Evolutionary conservation across 2,888 invertebrate genomes (phyloP).

Genomic region (Myathropa florea): DNA sequence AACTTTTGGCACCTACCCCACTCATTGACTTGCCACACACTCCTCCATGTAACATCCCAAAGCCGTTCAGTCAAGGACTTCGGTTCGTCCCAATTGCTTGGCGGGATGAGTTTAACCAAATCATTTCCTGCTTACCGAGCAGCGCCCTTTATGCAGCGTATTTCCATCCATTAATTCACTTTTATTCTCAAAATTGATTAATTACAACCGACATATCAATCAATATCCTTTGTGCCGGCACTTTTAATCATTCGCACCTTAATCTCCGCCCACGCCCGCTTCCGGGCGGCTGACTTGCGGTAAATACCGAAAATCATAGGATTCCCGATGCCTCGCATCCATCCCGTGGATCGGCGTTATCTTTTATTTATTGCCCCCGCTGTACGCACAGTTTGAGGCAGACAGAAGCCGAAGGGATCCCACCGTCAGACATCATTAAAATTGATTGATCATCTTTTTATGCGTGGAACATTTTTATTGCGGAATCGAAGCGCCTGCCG

Average conservation of each 20-base stretch:
- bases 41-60: not conserved
- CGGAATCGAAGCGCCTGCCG: not conserved
- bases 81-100: not conserved
- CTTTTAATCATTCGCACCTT: conserved; percentile 41
- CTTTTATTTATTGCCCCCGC: conserved; percentile 41
- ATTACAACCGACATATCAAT: conserved; percentile 47
- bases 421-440: conserved; percentile 64
- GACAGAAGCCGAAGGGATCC: not conserved
- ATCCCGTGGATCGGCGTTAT: conserved; percentile 13
- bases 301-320: not conserved
- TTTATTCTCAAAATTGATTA: conserved; percentile 39
- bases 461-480: conserved; percentile 47
- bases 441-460: conserved; percentile 65
- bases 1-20: too few relatives aligned
- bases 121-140: not conserved
- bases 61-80: not conserved
- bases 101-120: not conserved
- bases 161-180: conserved; percentile 24
- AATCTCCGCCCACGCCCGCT: conserved; percentile 9
- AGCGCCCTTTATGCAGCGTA: not conserved
- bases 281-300: conserved; percentile 16
- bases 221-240: conserved; percentile 12
- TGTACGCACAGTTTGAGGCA: not conserved
- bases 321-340: conserved; percentile 39
- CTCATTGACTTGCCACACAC: too few relatives aligned